phyloP scores from a whole-genome alignment of 2,113 vertebrate genomes.

The Columba livia region DNA sequence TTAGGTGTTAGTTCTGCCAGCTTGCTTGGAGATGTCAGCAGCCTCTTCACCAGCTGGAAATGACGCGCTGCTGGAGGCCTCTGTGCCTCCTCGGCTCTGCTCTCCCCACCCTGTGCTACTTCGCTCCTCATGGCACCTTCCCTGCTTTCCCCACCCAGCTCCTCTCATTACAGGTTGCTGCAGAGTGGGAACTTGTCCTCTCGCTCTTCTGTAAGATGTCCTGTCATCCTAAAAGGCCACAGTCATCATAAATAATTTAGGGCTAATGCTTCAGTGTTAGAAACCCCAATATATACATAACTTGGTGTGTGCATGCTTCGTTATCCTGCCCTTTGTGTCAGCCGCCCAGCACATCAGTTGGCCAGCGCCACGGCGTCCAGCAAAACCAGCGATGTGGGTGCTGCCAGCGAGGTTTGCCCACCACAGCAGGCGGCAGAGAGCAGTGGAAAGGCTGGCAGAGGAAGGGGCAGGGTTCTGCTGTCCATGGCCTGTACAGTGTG shows the following conservation, averaged over 20 bases:
- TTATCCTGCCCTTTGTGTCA: background rate
- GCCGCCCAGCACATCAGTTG: background rate
- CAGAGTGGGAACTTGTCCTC: background rate
- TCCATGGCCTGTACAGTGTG: accelerated
- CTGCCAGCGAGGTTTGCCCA: accelerated
- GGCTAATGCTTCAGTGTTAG: background rate
- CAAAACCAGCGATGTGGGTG: accelerated
- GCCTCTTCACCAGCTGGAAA: background rate
- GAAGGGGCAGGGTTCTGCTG: background rate
- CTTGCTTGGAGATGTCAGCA: background rate
- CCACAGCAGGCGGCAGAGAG: accelerated
- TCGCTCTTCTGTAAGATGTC: background rate
- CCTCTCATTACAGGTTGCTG: background rate
- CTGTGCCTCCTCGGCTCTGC: background rate
- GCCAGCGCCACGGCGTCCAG: background rate
- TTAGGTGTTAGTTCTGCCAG: background rate
- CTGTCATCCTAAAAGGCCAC: background rate
- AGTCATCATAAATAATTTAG: background rate
- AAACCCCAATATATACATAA: background rate
- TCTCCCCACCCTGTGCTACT: background rate
- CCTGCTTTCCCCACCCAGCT: background rate
- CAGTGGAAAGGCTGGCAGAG: accelerated
- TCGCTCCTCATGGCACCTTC: background rate
- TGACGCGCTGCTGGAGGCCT: background rate
- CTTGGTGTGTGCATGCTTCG: background rate